Percentiles rank a stretch among this genome's conserved stretches.
Evolutionary conservation across 2,797 vertebrate genomes (phyloP).

Genomic region (Eleutherodactylus coqui): DNA sequence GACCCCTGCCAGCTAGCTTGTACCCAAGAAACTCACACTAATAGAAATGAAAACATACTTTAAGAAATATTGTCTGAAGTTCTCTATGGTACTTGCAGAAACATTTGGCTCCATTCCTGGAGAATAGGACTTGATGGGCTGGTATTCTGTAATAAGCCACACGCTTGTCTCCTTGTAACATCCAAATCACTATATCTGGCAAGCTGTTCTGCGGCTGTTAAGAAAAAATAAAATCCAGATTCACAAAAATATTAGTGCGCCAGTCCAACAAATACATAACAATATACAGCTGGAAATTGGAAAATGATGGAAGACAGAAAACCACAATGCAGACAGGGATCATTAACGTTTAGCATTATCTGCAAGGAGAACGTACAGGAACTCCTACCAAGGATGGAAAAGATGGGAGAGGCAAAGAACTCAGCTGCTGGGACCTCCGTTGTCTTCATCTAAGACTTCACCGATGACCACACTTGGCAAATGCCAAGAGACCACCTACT

Average conservation of each 20-base stretch:
- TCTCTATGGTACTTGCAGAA: slow-evolving; percentile 87
- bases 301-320: slow-evolving; percentile 55
- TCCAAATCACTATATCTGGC: slow-evolving; percentile 93
- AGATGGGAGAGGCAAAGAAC: slow-evolving; percentile 4
- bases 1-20: neutral
- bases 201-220: slow-evolving; percentile 93
- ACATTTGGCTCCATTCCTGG: slow-evolving; percentile 72
- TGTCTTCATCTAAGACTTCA: slow-evolving; percentile 20
- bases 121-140: slow-evolving; percentile 87
- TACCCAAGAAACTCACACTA: neutral
- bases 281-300: slow-evolving; percentile 55
- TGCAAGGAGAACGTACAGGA: slow-evolving; percentile 6
- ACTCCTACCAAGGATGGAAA: slow-evolving; percentile 31
- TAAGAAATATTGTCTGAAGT: slow-evolving; percentile 92
- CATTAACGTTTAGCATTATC: slow-evolving; percentile 55
- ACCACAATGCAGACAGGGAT: slow-evolving; percentile 57
- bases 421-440: neutral
- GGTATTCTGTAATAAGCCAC: slow-evolving; percentile 90
- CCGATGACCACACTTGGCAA: slow-evolving; percentile 29
- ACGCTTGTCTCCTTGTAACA: slow-evolving; percentile 91
- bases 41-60: slow-evolving; percentile 74
- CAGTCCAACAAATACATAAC: slow-evolving; percentile 52
- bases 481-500: slow-evolving; percentile 30
- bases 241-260: slow-evolving; percentile 35
- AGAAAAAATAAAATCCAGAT: neutral